Conservation (phyloP, 1,140 invertebrate species). For the Rhyacophila brunnea region DNA sequence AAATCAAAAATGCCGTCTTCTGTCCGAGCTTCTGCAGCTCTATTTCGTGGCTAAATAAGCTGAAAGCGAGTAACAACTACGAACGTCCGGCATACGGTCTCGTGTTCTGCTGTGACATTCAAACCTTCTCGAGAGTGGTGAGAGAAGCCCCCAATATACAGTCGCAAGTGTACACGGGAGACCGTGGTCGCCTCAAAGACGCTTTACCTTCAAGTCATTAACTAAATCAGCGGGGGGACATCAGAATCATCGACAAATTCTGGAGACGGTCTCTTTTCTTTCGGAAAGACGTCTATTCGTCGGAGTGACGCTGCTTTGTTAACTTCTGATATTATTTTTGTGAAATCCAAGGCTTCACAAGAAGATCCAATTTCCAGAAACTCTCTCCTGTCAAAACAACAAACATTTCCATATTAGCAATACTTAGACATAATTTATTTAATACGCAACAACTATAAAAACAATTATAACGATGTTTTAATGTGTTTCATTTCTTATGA, state of each 20-base stretch:
- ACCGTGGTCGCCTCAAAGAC: constrained; percentile 39
- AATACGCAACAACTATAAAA: background rate
- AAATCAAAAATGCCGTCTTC: constrained; percentile 45
- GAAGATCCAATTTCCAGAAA: constrained; percentile 50
- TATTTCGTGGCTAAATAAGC: constrained; percentile 42
- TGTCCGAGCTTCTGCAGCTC: constrained; percentile 47
- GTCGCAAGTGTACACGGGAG: constrained; percentile 35
- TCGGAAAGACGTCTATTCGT: constrained; percentile 29
- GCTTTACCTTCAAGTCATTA: constrained; percentile 14
- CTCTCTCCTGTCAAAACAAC: constrained; percentile 42
- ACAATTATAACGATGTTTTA: background rate
- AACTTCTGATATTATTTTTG: constrained; percentile 39
- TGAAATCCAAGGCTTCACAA: constrained; percentile 45
- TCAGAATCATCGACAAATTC: constrained; percentile 50
- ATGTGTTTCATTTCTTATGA: background rate
- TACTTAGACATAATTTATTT: background rate
- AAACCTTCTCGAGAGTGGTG: constrained; percentile 39
- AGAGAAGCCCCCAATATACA: constrained; percentile 38
- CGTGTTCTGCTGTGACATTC: constrained; percentile 45
- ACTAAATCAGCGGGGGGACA: constrained; percentile 45
- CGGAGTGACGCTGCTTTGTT: constrained; percentile 25
- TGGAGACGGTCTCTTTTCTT: constrained; percentile 42
- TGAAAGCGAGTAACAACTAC: constrained; percentile 41
- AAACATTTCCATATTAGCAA: background rate
- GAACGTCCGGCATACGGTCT: constrained; percentile 45